These are phyloP conservation scores for Diplosoma virens DNA, from an alignment of 23 tunicate species.

Conservation along the genomic window DNA sequence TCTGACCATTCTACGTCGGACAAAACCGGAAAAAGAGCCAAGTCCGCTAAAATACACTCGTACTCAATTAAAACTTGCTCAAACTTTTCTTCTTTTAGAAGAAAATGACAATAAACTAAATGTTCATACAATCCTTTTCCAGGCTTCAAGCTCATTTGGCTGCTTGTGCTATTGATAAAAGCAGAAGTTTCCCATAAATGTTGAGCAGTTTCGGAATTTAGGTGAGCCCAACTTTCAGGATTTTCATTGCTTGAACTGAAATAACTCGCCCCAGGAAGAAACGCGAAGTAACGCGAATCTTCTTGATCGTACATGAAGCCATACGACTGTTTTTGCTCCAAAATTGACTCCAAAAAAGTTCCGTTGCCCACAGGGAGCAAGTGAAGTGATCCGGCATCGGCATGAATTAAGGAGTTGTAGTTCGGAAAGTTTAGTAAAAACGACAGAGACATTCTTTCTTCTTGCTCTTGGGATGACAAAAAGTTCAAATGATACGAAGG, in stretches of 20 bases:
- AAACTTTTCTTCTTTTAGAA: constrained; percentile 27
- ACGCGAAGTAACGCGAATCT: constrained; percentile 34
- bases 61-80: constrained; percentile 5
- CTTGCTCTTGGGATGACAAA: constrained; percentile 16
- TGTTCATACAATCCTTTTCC: constrained; percentile 30
- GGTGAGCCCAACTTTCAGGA: background rate
- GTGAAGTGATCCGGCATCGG: constrained; percentile 4
- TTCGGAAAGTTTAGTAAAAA: constrained; percentile 17
- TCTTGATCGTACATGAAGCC: constrained; percentile 15
- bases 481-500: background rate
- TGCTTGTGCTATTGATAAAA: constrained; percentile 29
- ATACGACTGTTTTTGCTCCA: constrained; percentile 33
- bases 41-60: constrained; percentile 24
- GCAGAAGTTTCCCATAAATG: constrained; percentile 38
- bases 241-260: background rate
- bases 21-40: constrained; percentile 32
- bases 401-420: constrained; percentile 20
- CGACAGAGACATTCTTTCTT: constrained; percentile 27
- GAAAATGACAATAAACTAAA: constrained; percentile 19
- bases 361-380: constrained; percentile 14
- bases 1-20: constrained; percentile 21
- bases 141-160: constrained; percentile 33
- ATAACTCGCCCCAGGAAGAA: background rate
- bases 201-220: background rate
- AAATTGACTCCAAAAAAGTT: background rate